Conservation (phyloP, 1,140 invertebrate species). For the Drosophila oshimai region DNA sequence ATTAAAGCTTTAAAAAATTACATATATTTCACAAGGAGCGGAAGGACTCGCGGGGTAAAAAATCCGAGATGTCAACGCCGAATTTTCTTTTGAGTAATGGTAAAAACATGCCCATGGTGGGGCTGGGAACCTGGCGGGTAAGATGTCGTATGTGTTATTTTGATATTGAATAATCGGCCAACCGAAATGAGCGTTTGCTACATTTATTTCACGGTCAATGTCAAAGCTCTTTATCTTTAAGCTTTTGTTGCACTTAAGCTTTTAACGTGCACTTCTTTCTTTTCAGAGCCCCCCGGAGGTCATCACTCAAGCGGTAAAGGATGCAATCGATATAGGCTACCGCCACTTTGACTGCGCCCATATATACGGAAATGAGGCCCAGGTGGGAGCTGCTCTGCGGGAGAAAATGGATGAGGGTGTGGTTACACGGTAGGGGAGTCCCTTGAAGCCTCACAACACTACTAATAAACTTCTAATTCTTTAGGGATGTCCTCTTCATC, state of each 20-base stretch:
- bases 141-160: conserved; percentile 42
- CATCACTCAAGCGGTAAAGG: conserved; percentile 88
- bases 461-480: background rate
- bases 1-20: conserved; percentile 5
- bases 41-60: background rate
- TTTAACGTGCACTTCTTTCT: background rate
- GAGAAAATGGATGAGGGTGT: conserved; percentile 86
- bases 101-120: conserved; percentile 86
- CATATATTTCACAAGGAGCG: background rate
- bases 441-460: conserved; percentile 64
- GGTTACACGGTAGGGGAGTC: conserved; percentile 85
- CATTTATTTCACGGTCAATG: conserved; percentile 42
- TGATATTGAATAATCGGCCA: conserved; percentile 43
- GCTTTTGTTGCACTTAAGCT: conserved; percentile 32
- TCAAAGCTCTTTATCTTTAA: conserved; percentile 11
- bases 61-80: conserved; percentile 72
- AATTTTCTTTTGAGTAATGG: conserved; percentile 87
- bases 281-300: conserved; percentile 88
- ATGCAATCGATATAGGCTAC: conserved; percentile 90
- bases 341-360: conserved; percentile 92
- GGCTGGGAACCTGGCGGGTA: conserved; percentile 92
- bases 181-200: background rate
- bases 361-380: conserved; percentile 89
- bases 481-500: conserved; percentile 87
- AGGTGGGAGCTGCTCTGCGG: conserved; percentile 88